Evolutionary conservation across 2,888 invertebrate genomes (phyloP).

Genomic region (Phyllotreta striolata): DNA sequence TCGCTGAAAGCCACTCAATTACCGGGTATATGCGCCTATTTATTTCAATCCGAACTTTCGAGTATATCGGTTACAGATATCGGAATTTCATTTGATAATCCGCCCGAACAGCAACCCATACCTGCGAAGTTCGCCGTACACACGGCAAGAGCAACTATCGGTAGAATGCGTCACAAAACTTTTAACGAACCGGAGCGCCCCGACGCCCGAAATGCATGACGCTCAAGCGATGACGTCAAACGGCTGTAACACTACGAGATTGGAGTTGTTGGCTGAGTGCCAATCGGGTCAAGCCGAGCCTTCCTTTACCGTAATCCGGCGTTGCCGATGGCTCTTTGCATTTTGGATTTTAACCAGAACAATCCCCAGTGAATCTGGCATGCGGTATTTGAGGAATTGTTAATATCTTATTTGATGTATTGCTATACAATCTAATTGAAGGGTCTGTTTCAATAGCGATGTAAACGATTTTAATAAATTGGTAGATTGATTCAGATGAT

Average conservation of each 20-base stretch:
- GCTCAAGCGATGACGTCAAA: constrained; percentile 29
- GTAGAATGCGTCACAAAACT: constrained; percentile 19
- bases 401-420: no score
- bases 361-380: not conserved
- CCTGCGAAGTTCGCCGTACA: not conserved
- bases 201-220: constrained; percentile 11
- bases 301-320: constrained; percentile 11
- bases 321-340: constrained; percentile 3
- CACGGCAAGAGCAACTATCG: not conserved
- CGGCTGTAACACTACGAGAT: constrained; percentile 14
- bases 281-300: constrained; percentile 25
- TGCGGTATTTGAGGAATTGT: not conserved
- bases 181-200: constrained; percentile 6
- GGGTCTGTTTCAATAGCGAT: no score
- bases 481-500: no score
- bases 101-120: not conserved
- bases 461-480: no score
- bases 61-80: no score
- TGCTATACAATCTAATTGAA: no score
- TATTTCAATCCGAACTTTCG: no score
- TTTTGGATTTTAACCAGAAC: no score
- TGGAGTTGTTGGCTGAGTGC: constrained; percentile 23
- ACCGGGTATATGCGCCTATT: no score
- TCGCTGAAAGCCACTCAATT: no score
- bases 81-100: no score